These are phyloP conservation scores for Alosa alosa DNA, from an alignment of 2,113 vertebrate genomes.

Conservation along the genomic window DNA sequence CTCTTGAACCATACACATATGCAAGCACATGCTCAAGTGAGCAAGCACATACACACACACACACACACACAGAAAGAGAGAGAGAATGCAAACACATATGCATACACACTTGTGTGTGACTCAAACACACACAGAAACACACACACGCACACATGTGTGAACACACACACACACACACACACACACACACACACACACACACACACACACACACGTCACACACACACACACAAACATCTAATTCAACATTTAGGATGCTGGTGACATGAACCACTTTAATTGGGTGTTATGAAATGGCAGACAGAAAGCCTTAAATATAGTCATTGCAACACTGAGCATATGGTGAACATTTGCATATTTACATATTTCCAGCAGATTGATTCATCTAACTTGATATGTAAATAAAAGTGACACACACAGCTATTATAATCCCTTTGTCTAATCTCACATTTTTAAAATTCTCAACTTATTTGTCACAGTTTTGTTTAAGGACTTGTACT, in stretches of 20 bases:
- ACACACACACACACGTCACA: background rate
- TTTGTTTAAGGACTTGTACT: too few species aligned
- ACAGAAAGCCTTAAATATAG: background rate
- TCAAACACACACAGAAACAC: background rate
- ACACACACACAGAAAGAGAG: background rate
- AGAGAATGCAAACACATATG: background rate
- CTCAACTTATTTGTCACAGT: too few species aligned
- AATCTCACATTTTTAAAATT: too few species aligned
- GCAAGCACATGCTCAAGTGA: background rate
- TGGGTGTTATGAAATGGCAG: background rate
- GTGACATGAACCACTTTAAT: background rate
- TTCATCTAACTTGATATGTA: background rate
- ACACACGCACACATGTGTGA: background rate
- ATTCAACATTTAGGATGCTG: background rate
- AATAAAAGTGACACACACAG: background rate
- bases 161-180: background rate
- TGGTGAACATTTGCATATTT: background rate
- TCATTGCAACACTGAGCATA: background rate
- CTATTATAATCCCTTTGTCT: background rate
- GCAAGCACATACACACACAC: background rate
- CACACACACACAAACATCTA: background rate
- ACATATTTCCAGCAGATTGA: background rate
- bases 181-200: background rate
- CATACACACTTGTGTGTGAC: background rate
- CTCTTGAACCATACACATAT: background rate